Evolutionary conservation across 2,888 invertebrate genomes (phyloP), one percentile per base, ranked within the genome.

Genomic region (Nezara viridula): DNA sequence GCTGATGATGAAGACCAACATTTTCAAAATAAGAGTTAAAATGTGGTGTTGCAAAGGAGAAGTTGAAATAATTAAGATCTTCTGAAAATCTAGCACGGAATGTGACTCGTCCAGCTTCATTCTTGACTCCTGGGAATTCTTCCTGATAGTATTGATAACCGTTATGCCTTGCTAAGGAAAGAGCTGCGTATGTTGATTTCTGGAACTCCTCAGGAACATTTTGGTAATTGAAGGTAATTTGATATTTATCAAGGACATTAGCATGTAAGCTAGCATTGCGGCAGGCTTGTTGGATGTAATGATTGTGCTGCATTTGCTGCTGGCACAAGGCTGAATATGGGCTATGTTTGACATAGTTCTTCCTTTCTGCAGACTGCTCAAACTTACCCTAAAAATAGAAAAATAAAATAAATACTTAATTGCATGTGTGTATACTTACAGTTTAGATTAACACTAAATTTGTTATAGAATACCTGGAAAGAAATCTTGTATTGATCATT

Each of bases 231-330:
- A 95, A 92, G 24, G 93, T 92, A 2, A 94, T 91, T 86, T 93
- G 93, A 27, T 94, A 92, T 87, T 93, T 92, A 91, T 96, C 94
- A 86, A 95, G 93, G 60, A 94, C 92, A 90, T 94, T 94, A 7
- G 95, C 94, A 90, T 92, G 92, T 40, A 94, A 92, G 10, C 94
- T 94, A 91, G 94, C 93, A 90, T 94, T 93, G 89, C 94, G 94
- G 92, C 96, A 96, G 89, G 94, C 94, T 5, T 93, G 92, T 89
- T 95, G 93, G 92, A 94, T 94, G 90, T 94, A 93, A 92, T 95
- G 94, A 49, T 94, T 94, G 88, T 93, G 92, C 90, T 93, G 92
- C 92, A 94, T 94, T 91, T 95, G 93, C 89, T 93, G 92, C 85
- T 93, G 91, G 92, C 95, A 95, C 91, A 94, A 92, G 89, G 94